A percentile compares a stretch with the other conserved stretches of the same genome.
Conservation (phyloP, 2,888 invertebrate species). For the Acronicta psi region DNA sequence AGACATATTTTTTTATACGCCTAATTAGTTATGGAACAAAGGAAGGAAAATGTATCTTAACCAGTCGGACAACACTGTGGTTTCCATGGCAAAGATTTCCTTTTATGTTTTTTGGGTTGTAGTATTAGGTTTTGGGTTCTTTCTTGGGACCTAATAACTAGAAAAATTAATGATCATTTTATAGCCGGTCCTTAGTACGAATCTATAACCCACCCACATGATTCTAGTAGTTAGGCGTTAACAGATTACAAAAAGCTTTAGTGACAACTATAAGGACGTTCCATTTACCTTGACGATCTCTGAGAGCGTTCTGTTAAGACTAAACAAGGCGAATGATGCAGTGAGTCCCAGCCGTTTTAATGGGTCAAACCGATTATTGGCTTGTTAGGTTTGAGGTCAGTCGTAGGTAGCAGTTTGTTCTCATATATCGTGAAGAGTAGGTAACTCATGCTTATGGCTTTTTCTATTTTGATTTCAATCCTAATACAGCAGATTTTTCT, state of each 20-base stretch:
- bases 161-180: no score
- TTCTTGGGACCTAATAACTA: no score
- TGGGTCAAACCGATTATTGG: conserved; percentile 47
- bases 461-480: no score
- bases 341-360: conserved; percentile 43
- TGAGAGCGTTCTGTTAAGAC: conserved; percentile 16
- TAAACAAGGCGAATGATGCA: conserved; percentile 25
- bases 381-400: conserved; percentile 21
- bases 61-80: no score
- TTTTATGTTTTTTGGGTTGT: background rate
- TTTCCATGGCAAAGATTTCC: no score
- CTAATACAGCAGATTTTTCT: no score
- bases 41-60: no score
- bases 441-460: background rate
- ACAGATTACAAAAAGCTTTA: conserved; percentile 51
- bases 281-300: conserved; percentile 45
- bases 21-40: no score
- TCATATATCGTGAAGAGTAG: background rate
- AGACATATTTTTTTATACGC: no score
- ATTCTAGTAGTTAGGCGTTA: conserved; percentile 31
- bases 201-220: no score
- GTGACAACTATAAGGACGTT: conserved; percentile 36
- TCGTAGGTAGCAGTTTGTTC: conserved; percentile 7
- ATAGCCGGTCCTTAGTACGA: no score
- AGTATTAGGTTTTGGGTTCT: no score